Evolutionary conservation across 2,797 vertebrate genomes (phyloP), one percentile per base, ranked within the genome.

Genomic region (Cyclopterus lumpus): DNA sequence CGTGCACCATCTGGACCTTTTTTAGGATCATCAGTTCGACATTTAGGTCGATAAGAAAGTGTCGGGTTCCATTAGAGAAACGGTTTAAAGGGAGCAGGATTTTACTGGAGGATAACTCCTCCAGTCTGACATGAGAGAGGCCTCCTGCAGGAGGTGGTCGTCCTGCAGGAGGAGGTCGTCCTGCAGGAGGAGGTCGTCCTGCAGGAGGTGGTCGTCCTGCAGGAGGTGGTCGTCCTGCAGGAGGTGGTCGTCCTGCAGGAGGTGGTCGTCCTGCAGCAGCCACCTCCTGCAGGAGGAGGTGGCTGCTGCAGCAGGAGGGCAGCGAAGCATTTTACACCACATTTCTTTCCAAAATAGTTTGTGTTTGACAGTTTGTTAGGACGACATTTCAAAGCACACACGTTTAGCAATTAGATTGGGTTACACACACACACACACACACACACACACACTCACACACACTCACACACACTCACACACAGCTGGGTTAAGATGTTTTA

Each of bases 281-380:
- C n/a, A n/a, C 4, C 9, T 36, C 24, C 26, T 32, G 3, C 10
- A 46, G 18, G 34, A 20, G 66, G 28, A 2, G 9, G 7, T n/a
- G n/a, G n/a, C n/a, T n/a, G n/a, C 6, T 24, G 40, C 34, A 55
- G 55, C 54, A 32, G 51, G 11, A 65, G 16, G 38, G 2, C 14
- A 12, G 38, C 61, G n/a, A 38, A 62, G 15, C 48, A 60, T 71
- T 71, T 64, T 62, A 60, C 42, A 24, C 61, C 54, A 32, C 20
- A 51, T 66, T 73, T 75, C 60, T 70, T 1, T 68, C 44, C 59
- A 22, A 34, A 74, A 71, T 67, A 80, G 68, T 78, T 73, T 42
- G 65, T 55, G 60, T 79, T 67, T 79, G 78, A 83, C 84, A 81
- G 71, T 86, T 71, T 79, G 83, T 88, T 68, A 71, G 51, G 51